phyloP scores from a whole-genome alignment of 92 coral and sea anemone species.

The Palythoa grandis region DNA sequence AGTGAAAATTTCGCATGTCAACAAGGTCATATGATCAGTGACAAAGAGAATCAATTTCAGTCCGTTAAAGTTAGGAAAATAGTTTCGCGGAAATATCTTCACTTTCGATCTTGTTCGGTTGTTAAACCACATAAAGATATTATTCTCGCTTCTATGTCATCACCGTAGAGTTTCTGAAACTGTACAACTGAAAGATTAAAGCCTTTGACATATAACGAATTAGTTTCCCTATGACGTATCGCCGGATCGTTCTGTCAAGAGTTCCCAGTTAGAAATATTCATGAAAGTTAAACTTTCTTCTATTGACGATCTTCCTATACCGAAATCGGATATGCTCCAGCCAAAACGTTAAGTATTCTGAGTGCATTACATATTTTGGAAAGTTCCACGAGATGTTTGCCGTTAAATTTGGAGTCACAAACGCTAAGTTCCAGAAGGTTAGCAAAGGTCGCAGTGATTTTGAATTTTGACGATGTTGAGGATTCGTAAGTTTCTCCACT shows the following conservation, averaged over 20 bases:
- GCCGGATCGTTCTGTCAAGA: slow-evolving; percentile 15
- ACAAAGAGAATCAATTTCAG: slow-evolving; percentile 6
- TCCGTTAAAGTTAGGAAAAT: not conserved
- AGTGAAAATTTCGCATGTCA: slow-evolving; percentile 21
- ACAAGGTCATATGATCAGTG: slow-evolving; percentile 6
- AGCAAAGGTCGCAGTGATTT: slow-evolving; percentile 22
- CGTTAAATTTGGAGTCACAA: slow-evolving; percentile 24
- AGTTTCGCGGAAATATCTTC: slow-evolving; percentile 12
- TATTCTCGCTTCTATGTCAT: slow-evolving; percentile 26
- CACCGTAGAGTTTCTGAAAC: slow-evolving; percentile 28
- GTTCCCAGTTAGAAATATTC: slow-evolving; percentile 28
- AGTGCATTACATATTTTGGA: slow-evolving; percentile 20
- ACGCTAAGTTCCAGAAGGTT: slow-evolving; percentile 29
- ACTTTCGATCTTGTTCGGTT: not conserved
- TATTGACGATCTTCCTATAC: too few relatives aligned
- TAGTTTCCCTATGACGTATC: not conserved
- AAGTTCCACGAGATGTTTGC: slow-evolving; percentile 31
- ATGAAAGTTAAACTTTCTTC: too few relatives aligned
- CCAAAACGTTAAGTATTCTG: not conserved
- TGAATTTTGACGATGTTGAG: slow-evolving; percentile 23
- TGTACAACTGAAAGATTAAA: slow-evolving; percentile 20
- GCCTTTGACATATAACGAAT: slow-evolving; percentile 23
- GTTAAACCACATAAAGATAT: slow-evolving; percentile 17
- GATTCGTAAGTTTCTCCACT: slow-evolving; percentile 22
- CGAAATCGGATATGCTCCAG: not conserved